Evolutionary conservation across 2,888 invertebrate genomes (phyloP).

Genomic region (Chorisops tibialis): DNA sequence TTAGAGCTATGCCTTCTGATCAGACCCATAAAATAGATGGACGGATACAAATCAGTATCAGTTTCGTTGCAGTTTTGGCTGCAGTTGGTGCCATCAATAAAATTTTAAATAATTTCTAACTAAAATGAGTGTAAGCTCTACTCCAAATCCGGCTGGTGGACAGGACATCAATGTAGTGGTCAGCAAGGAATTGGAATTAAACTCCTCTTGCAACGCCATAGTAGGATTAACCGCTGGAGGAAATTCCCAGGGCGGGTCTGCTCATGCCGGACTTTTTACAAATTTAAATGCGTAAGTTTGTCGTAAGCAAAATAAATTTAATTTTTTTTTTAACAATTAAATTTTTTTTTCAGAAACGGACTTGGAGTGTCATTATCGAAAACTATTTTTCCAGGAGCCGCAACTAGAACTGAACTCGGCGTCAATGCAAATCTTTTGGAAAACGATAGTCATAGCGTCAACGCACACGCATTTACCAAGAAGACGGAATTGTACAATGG

Average conservation of each 20-base stretch:
- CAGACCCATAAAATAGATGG: too few relatives aligned
- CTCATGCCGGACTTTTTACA: conserved; percentile 4
- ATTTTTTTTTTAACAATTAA: background rate
- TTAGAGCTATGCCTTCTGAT: too few relatives aligned
- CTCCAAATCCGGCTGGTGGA: conserved; percentile 23
- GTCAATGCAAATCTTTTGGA: conserved; percentile 39
- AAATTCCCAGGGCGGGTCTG: background rate
- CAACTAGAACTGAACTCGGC: conserved; percentile 35
- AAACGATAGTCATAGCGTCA: conserved; percentile 35
- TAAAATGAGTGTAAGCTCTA: too few relatives aligned
- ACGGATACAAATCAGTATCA: too few relatives aligned
- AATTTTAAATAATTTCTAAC: too few relatives aligned
- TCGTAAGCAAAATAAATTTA: background rate
- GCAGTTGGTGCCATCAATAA: too few relatives aligned
- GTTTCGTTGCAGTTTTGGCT: too few relatives aligned
- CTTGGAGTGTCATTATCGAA: conserved; percentile 37
- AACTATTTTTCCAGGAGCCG: conserved; percentile 37
- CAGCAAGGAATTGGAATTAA: conserved; percentile 2
- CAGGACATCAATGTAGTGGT: background rate
- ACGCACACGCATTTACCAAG: conserved; percentile 41
- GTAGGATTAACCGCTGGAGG: conserved; percentile 17
- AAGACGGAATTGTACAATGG: conserved; percentile 36
- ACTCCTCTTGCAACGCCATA: background rate
- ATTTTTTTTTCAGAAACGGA: background rate
- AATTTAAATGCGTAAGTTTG: conserved; percentile 20